Conservation (phyloP, 2,113 vertebrate genomes). For the Gavialis gangeticus region DNA sequence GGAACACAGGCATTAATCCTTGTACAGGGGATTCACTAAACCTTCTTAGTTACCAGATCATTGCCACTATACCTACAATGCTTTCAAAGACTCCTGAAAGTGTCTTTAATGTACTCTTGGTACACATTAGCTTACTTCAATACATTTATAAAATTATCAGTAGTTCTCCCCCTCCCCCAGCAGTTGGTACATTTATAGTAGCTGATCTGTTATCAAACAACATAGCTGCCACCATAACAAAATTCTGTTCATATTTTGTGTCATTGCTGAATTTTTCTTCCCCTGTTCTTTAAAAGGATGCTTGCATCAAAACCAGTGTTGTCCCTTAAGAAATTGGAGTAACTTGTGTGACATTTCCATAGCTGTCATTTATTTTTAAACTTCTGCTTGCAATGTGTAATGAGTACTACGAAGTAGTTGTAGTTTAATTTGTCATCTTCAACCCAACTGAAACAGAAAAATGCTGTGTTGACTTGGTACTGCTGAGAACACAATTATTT, state of each 20-base stretch:
- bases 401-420: not conserved
- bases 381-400: slow-evolving; percentile 22
- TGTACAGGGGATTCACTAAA: not conserved
- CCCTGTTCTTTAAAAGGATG: slow-evolving; percentile 31
- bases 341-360: slow-evolving; percentile 35
- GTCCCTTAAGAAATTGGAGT: not conserved
- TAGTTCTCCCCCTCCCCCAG: not conserved
- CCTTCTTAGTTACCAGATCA: not conserved
- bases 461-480: not conserved
- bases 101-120: not conserved
- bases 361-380: slow-evolving; percentile 49
- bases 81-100: not conserved
- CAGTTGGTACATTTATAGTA: not conserved
- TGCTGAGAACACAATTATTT: slow-evolving; percentile 4
- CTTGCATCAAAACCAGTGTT: not conserved
- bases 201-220: slow-evolving; percentile 9
- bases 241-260: not conserved
- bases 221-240: not conserved
- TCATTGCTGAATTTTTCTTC: slow-evolving; percentile 6
- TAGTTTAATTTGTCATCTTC: slow-evolving; percentile 17
- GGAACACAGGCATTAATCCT: not conserved
- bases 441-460: slow-evolving; percentile 10
- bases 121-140: not conserved
- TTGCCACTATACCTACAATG: not conserved
- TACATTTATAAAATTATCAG: not conserved